phyloP scores from a whole-genome alignment of 2,888 invertebrate genomes.

The Silvanus unidentatus region DNA sequence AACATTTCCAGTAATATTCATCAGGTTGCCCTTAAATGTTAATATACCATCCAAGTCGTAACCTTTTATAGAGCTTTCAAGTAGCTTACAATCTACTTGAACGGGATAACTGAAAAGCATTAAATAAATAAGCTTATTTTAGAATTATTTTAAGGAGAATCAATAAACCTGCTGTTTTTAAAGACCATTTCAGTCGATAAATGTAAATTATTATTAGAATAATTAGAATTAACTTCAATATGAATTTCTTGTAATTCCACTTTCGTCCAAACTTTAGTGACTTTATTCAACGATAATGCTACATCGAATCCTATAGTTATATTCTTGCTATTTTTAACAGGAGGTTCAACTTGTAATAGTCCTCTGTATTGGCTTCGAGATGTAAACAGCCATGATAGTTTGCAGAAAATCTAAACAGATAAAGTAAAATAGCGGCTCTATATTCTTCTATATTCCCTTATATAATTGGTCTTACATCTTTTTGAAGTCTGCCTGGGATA shows the following conservation, averaged over 20 bases:
- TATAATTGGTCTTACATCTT: constrained; percentile 29
- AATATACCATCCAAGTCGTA: constrained; percentile 44
- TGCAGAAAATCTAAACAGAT: constrained; percentile 30
- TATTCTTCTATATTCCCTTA: not conserved
- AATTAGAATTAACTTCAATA: constrained; percentile 34
- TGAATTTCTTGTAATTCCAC: constrained; percentile 41
- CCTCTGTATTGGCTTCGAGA: constrained; percentile 37
- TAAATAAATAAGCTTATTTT: constrained; percentile 1
- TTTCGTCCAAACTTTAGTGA: constrained; percentile 35
- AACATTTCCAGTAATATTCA: constrained; percentile 44
- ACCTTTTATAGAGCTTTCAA: constrained; percentile 22
- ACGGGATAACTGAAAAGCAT: constrained; percentile 32
- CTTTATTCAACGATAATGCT: constrained; percentile 31
- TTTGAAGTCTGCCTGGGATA: constrained; percentile 30
- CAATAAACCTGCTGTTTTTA: constrained; percentile 33
- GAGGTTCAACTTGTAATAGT: constrained; percentile 42
- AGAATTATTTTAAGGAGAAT: not conserved
- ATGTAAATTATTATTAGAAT: constrained; percentile 32
- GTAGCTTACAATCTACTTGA: constrained; percentile 25
- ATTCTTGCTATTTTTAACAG: constrained; percentile 43
- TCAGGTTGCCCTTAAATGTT: constrained; percentile 44
- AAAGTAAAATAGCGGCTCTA: constrained; percentile 11
- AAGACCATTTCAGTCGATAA: constrained; percentile 33
- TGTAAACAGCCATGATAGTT: constrained; percentile 30
- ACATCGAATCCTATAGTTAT: constrained; percentile 41